Evolutionary conservation across 2,888 invertebrate species (phyloP).

Genomic region (Brachypalpus laphriformis): DNA sequence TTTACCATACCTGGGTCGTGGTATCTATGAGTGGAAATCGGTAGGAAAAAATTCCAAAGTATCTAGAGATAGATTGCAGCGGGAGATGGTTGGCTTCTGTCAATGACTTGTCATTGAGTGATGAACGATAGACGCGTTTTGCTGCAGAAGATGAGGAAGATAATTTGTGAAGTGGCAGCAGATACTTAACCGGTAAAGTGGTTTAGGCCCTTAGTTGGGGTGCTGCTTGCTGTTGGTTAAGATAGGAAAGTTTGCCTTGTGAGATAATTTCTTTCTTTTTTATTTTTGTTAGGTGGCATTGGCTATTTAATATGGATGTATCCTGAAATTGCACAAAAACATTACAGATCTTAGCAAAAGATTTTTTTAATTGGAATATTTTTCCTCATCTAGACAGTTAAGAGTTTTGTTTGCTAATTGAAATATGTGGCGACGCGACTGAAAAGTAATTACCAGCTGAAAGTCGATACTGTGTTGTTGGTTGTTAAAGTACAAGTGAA

Average conservation of each 20-base stretch:
- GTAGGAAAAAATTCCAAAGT: slow-evolving; percentile 30
- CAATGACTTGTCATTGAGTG: slow-evolving; percentile 73
- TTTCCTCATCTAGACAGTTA: neutral
- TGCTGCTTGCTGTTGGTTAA: neutral
- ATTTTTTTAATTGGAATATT: slow-evolving; percentile 11
- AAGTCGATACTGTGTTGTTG: too few species aligned
- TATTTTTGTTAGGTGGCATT: neutral
- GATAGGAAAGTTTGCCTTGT: slow-evolving; percentile 28
- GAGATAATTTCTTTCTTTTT: neutral
- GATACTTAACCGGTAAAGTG: slow-evolving; percentile 61
- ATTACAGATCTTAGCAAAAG: neutral
- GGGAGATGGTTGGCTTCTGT: slow-evolving; percentile 66
- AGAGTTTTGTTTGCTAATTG: neutral
- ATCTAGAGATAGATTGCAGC: slow-evolving; percentile 32
- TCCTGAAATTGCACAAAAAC: neutral
- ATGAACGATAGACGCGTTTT: slow-evolving; percentile 58
- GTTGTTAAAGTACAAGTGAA: too few species aligned
- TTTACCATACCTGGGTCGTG: slow-evolving; percentile 44
- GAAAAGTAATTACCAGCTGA: too few species aligned
- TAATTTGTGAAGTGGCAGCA: slow-evolving; percentile 47
- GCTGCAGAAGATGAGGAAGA: slow-evolving; percentile 51
- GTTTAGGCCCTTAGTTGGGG: slow-evolving; percentile 52
- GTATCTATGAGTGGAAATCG: slow-evolving; percentile 42
- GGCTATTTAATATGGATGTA: neutral
- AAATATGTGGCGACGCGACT: neutral